phyloP scores from a whole-genome alignment of 2,113 vertebrate species.

The Oncorhynchus kisutch region DNA sequence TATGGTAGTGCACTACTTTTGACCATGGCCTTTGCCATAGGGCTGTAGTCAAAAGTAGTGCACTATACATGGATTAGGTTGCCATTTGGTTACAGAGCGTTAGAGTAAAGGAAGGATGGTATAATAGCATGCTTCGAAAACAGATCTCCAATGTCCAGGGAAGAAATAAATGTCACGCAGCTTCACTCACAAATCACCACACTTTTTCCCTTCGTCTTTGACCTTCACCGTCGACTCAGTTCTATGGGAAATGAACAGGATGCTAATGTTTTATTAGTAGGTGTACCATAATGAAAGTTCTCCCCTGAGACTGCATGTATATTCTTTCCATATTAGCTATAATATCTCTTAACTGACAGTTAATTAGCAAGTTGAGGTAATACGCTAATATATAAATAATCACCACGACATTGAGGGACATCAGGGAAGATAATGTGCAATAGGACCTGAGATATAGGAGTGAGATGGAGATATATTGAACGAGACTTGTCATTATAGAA shows the following conservation, averaged over 20 bases:
- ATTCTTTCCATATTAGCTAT: conserved; percentile 43
- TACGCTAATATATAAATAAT: conserved; percentile 55
- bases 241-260: conserved; percentile 54
- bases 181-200: conserved; percentile 64
- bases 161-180: conserved; percentile 71
- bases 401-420: conserved; percentile 57
- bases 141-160: conserved; percentile 60
- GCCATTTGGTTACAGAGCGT: too few species aligned
- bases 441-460: conserved; percentile 18
- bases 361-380: conserved; percentile 59
- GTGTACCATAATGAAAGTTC: conserved; percentile 51
- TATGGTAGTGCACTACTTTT: too few species aligned
- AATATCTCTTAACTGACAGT: conserved; percentile 51
- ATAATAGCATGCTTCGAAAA: conserved; percentile 61
- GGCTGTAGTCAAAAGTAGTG: too few species aligned
- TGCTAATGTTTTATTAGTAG: conserved; percentile 56
- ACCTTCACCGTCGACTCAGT: conserved; percentile 61
- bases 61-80: too few species aligned
- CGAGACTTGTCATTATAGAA: too few species aligned
- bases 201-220: conserved; percentile 41
- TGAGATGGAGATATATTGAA: conserved; percentile 11
- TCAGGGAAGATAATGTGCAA: conserved; percentile 38
- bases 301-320: conserved; percentile 48
- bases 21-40: too few species aligned
- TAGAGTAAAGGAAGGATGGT: conserved; percentile 18